Conservation (phyloP, 2,113 vertebrate genomes). For the Ahaetulla prasina region DNA sequence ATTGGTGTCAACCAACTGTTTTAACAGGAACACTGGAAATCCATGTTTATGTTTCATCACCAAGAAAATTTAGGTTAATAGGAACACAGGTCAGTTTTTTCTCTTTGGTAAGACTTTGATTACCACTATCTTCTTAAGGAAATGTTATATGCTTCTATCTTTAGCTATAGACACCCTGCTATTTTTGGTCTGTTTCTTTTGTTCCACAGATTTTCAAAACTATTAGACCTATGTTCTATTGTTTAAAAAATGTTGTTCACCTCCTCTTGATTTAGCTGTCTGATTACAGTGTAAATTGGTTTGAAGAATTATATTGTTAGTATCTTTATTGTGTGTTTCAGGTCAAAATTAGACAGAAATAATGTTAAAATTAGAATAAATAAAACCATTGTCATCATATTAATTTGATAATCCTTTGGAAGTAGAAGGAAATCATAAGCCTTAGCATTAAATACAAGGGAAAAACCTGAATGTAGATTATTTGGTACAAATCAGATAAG, state of each 20-base stretch:
- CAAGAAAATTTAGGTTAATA: background rate
- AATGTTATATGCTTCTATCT: background rate
- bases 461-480: background rate
- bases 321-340: background rate
- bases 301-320: background rate
- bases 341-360: background rate
- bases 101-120: background rate
- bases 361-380: background rate
- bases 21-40: background rate
- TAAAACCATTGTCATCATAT: background rate
- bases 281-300: background rate
- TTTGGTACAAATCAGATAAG: background rate
- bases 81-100: background rate
- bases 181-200: background rate
- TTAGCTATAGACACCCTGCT: background rate
- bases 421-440: background rate
- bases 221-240: background rate
- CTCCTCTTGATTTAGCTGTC: background rate
- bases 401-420: background rate
- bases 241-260: background rate
- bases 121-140: background rate
- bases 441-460: background rate
- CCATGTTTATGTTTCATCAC: background rate
- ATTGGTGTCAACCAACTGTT: background rate
- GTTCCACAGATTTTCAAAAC: background rate